Evolutionary conservation across 1,140 invertebrate species (phyloP).

Genomic region (Heliconius himera): DNA sequence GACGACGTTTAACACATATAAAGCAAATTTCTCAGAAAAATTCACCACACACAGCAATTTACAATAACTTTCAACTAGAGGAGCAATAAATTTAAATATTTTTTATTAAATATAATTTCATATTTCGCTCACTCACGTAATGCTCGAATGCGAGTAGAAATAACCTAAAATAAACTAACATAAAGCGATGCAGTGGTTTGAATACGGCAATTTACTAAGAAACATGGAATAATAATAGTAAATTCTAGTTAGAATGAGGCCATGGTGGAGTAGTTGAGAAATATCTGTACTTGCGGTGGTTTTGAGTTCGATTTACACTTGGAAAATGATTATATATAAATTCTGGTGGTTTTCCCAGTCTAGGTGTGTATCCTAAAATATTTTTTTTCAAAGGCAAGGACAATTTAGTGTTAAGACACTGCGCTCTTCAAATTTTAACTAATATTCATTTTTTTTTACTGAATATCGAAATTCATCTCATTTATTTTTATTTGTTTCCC

Average conservation of each 20-base stretch:
- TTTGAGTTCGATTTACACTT: not conserved
- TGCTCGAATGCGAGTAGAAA: not conserved
- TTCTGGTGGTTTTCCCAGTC: not conserved
- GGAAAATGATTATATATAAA: not conserved
- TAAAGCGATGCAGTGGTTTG: slow-evolving; percentile 1
- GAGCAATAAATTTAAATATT: slow-evolving; percentile 7
- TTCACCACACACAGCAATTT: not conserved
- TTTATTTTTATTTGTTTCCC: no score
- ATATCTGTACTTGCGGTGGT: not conserved
- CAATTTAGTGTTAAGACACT: no score
- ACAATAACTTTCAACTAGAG: not conserved
- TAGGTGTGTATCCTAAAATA: no score
- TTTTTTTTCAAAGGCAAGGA: no score
- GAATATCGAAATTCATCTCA: no score
- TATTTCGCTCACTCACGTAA: not conserved
- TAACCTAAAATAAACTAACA: slow-evolving; percentile 3
- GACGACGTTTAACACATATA: not conserved
- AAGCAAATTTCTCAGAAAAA: not conserved
- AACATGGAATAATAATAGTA: slow-evolving; percentile 11
- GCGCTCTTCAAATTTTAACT: not conserved
- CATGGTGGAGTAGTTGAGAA: not conserved
- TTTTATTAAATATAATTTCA: slow-evolving; percentile 13
- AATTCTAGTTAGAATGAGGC: not conserved
- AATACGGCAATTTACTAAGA: slow-evolving; percentile 13
- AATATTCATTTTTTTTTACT: no score